Evolutionary conservation across 2,113 vertebrate genomes (phyloP).

Genomic region (Eolophus roseicapilla): DNA sequence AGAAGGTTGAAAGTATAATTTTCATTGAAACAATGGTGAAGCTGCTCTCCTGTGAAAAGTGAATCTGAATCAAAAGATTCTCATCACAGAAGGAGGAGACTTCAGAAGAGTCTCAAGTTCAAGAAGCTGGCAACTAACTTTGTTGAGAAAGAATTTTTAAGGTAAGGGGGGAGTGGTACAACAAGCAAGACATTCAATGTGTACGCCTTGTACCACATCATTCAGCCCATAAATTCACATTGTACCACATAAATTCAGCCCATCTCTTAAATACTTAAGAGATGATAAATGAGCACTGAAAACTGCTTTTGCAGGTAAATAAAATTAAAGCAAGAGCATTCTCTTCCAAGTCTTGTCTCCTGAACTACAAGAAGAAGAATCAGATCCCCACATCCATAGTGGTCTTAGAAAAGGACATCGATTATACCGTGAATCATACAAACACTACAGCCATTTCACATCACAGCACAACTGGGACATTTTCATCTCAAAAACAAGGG

Average conservation of each 20-base stretch:
- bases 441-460: background rate
- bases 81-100: background rate
- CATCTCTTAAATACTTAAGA: background rate
- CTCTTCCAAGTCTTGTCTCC: background rate
- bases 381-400: background rate
- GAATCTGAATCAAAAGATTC: background rate
- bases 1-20: background rate
- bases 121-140: background rate
- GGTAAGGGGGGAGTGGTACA: background rate
- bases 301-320: background rate
- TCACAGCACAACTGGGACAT: background rate
- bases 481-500: background rate
- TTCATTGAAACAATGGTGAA: background rate
- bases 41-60: background rate
- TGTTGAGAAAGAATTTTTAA: background rate
- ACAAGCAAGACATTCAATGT: background rate
- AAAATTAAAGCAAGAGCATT: background rate
- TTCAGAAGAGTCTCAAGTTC: background rate
- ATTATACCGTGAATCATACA: background rate
- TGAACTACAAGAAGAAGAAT: background rate
- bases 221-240: background rate
- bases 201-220: accelerated
- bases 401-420: background rate
- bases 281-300: background rate
- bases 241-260: background rate